Conservation (phyloP, 2,797 vertebrate genomes). For the Luscinia luscinia region DNA sequence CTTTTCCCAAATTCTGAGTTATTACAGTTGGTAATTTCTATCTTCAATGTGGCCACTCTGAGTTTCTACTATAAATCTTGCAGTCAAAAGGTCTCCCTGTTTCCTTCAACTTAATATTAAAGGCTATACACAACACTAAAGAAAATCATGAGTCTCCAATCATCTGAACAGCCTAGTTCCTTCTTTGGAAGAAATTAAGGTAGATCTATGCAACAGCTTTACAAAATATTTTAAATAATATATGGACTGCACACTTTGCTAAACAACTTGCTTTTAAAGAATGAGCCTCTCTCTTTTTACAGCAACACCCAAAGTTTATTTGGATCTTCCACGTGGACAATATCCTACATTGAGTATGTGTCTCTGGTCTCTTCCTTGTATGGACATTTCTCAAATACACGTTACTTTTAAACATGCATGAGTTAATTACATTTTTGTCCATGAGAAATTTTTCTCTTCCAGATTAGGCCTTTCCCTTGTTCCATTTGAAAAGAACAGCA, state of each 20-base stretch:
- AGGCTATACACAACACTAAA: not conserved
- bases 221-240: not conserved
- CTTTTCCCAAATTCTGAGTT: not conserved
- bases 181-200: not conserved
- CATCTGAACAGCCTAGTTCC: not conserved
- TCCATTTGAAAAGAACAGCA: not conserved
- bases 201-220: not conserved
- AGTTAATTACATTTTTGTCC: not conserved
- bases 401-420: not conserved
- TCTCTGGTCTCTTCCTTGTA: not conserved
- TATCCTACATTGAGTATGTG: not conserved
- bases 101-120: not conserved
- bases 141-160: not conserved
- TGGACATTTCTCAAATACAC: not conserved
- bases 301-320: not conserved
- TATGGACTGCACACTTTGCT: not conserved
- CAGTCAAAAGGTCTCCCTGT: not conserved
- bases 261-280: not conserved
- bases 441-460: not conserved
- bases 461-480: not conserved
- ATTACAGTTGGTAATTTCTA: not conserved
- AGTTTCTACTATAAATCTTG: not conserved
- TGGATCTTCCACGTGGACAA: not conserved
- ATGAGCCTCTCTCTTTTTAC: not conserved
- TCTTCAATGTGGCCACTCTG: not conserved